Base-by-base conservation (phyloP, 2,888 invertebrate genomes). In the Perdita meconis region DNA sequence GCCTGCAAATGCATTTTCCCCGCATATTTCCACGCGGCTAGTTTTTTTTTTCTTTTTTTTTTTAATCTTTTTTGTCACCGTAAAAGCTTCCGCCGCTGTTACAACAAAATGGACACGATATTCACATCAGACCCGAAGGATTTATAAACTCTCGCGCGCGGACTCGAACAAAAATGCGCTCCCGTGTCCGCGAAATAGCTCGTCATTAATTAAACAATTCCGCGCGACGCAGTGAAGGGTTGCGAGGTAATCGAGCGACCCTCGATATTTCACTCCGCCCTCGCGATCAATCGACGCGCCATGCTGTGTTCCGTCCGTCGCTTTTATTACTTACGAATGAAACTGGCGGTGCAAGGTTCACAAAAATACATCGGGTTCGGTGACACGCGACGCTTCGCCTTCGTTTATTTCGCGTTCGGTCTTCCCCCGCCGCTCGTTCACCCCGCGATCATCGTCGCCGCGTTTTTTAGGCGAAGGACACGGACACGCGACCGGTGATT, bases 381-480 rank as follows among this genome's bases (percentile, higher is more conserved):
- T 38, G 51, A 64, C 24, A 53, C 1, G 51, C 6, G 44, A 61
- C 44, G 6, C 56, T 34, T 56, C 24, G n/a, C 40, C 40, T 50
- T 61, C 72, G 72, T 56, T 50, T 24, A 40, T 70, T 34, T 16
- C n/a, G 50, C 65, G 40, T 51, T 57, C 40, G 47, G 50, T 22
- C n/a, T 36, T 30, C 60, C n/a, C 16, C 24, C 24, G 22, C 19
- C 12, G 12, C 6, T 5, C 30, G 34, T 51, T 42, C 70, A 44
- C 71, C 71, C n/a, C n/a, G n/a, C n/a, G 36, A 60, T 72, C 56
- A 56, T 56, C 38, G 40, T n/a, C 50, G 72, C 56, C 57, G 13
- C 22, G 69, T 53, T 72, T 63, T n/a, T 44, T 24, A 19, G 26
- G 26, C 26, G 24, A 56, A 42, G 61, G 34, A 24, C 36, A 12